Percentiles rank a stretch among this genome's conserved stretches.
These are phyloP conservation scores for Luperina nickerlii DNA, from an alignment of 2,888 invertebrate genomes.

Conservation along the genomic window DNA sequence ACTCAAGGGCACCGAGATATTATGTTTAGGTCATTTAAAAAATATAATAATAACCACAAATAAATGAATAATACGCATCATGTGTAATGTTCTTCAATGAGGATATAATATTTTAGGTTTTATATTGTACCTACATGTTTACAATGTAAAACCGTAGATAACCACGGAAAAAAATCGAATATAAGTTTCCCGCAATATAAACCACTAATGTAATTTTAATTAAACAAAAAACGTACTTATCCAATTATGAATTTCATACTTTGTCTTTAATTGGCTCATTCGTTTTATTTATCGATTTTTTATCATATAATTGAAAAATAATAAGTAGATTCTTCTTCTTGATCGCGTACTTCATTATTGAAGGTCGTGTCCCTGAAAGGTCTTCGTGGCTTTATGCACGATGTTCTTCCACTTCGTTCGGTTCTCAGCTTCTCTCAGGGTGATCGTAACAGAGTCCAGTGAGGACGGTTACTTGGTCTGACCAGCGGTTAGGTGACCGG, in stretches of 20 bases:
- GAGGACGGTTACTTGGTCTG: too few species aligned
- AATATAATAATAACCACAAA: background rate
- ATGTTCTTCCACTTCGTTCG: too few species aligned
- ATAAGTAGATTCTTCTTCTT: background rate
- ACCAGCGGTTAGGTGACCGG: too few species aligned
- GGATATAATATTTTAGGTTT: background rate
- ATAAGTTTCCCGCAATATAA: background rate
- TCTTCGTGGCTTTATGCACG: too few species aligned
- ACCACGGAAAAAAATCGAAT: background rate
- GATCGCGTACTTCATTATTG: too few species aligned
- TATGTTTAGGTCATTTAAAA: background rate
- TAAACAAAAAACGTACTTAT: slow-evolving; percentile 10
- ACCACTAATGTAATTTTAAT: background rate
- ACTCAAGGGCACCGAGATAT: too few species aligned
- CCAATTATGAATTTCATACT: slow-evolving; percentile 12
- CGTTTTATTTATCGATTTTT: slow-evolving; percentile 1
- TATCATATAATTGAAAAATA: background rate
- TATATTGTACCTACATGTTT: background rate
- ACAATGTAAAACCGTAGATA: background rate
- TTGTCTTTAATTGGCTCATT: slow-evolving; percentile 11
- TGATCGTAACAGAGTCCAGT: too few species aligned
- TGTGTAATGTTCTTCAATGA: background rate
- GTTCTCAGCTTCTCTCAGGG: too few species aligned
- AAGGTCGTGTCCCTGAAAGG: too few species aligned
- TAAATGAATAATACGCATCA: background rate